These are phyloP conservation scores for Heloderma charlesbogerti DNA, from an alignment of 2,113 vertebrate species.

Conservation along the genomic window DNA sequence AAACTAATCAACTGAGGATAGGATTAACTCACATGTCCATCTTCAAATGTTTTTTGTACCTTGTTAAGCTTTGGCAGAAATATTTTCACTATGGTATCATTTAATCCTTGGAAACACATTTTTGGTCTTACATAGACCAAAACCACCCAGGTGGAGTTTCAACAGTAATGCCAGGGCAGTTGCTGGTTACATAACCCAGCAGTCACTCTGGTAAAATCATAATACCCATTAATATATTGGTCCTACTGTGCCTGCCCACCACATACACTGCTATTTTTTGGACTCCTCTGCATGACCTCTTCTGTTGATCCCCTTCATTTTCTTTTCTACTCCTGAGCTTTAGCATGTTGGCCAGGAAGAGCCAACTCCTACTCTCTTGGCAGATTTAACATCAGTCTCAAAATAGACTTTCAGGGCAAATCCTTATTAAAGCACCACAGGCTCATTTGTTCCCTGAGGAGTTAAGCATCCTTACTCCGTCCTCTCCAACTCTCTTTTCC, in stretches of 20 bases:
- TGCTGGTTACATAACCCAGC: not conserved
- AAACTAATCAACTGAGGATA: not conserved
- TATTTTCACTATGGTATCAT: not conserved
- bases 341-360: not conserved
- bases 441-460: not conserved
- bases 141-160: too few relatives aligned
- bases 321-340: not conserved
- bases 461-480: not conserved
- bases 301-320: not conserved
- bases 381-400: not conserved
- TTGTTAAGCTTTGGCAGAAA: not conserved
- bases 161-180: not conserved
- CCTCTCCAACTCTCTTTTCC: not conserved
- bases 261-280: too few relatives aligned
- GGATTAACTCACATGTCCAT: not conserved
- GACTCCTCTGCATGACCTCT: too few relatives aligned
- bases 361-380: not conserved
- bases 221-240: not conserved
- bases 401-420: not conserved
- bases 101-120: not conserved
- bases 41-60: not conserved
- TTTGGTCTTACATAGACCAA: not conserved
- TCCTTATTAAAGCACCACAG: not conserved
- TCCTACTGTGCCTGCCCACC: too few relatives aligned
- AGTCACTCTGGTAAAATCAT: not conserved